Conservation (phyloP, 2,888 invertebrate genomes). For the Pyrochroa serraticornis region DNA sequence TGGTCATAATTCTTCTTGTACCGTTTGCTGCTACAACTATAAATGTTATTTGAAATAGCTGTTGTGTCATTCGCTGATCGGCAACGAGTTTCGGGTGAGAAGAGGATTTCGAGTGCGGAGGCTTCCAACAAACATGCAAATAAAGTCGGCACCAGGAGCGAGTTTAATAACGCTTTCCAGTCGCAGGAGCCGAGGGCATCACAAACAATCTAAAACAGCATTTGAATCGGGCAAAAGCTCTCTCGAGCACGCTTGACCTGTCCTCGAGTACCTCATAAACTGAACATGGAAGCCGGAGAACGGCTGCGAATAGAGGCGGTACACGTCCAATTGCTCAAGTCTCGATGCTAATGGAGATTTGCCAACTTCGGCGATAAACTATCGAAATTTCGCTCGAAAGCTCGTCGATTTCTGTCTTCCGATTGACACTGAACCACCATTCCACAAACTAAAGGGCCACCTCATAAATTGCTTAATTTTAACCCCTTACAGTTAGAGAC, state of each 20-base stretch:
- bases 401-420: too few species aligned
- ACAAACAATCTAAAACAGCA: slow-evolving; percentile 46
- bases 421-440: too few species aligned
- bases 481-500: too few species aligned
- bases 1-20: slow-evolving; percentile 7
- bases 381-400: too few species aligned
- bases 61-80: neutral
- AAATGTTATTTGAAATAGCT: neutral
- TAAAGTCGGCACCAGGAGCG: slow-evolving; percentile 8
- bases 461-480: too few species aligned
- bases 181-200: slow-evolving; percentile 35
- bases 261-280: slow-evolving; percentile 33
- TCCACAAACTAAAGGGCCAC: too few species aligned
- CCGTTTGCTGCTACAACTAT: neutral
- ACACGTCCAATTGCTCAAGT: too few species aligned
- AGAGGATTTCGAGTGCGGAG: neutral
- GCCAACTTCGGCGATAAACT: slow-evolving; percentile 14
- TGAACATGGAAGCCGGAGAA: slow-evolving; percentile 10
- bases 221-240: slow-evolving; percentile 46
- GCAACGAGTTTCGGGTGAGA: neutral
- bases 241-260: slow-evolving; percentile 45
- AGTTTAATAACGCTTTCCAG: slow-evolving; percentile 12
- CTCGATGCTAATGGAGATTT: slow-evolving; percentile 15
- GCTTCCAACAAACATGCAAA: slow-evolving; percentile 23
- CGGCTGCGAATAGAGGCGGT: neutral